Evolutionary conservation across 35 echinoderm and acorn worm species (phyloP), one percentile per base, ranked within the genome.

Genomic region (Strongylocentrotus purpuratus): DNA sequence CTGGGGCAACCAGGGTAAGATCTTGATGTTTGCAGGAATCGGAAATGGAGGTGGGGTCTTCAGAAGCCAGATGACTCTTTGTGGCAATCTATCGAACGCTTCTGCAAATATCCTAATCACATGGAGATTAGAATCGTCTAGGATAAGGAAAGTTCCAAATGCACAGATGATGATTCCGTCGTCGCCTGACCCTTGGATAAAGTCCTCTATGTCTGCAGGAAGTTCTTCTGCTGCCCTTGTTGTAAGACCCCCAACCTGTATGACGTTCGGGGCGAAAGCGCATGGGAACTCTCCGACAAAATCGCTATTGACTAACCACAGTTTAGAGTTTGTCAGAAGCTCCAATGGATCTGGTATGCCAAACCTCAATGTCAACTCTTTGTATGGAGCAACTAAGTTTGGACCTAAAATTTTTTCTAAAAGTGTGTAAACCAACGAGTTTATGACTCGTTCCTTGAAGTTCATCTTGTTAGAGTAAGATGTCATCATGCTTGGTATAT

Each of bases 271-370:
- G 13, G 91, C 17, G 5, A 93, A 47, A 58, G 91, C 45, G 28
- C 91, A 93, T 46, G 91, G 91, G n/a, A 46, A 93, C 47, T 93
- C 91, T 32, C 91, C 48, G 5, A 58, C 91, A 93, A 31, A 55
- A 93, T 93, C 91, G 46, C 13, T 93, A 46, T 93, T 93, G 15
- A 93, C 91, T 48, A 93, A 48, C 91, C 91, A 93, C 28, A 93
- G 41, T 58, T 93, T 93, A 48, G 46, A 35, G 15, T 89, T 33
- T 20, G 2, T 28, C 32, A 89, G 4, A 45, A 89, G 32, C 4
- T 45, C 32, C 14, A 46, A 13, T 3, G 87, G 87, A 7, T 78
- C 65, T 78, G 87, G 33, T 46, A 45, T 41, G 9, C 33, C 33
- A 8, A 45, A 89, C 17, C 87, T 33, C 32, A 33, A 9, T 7